Evolutionary conservation across 2,113 vertebrate genomes (phyloP).

Genomic region (Ammospiza caudacuta): DNA sequence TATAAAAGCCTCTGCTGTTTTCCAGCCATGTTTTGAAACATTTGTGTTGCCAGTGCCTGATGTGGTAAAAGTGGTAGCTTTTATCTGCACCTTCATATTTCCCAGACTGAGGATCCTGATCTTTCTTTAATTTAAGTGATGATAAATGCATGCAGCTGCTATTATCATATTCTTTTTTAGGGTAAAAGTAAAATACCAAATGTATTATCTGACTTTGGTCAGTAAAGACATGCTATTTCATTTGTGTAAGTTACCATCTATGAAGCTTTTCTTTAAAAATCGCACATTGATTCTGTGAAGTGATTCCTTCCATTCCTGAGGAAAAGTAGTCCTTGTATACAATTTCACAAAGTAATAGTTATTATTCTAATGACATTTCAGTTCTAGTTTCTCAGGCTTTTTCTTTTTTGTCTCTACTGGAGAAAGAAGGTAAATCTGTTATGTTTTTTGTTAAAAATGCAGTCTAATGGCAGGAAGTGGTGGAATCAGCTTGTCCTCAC

Average conservation of each 20-base stretch:
- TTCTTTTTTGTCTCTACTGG: neutral
- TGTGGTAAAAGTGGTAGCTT: neutral
- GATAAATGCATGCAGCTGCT: neutral
- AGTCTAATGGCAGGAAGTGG: neutral
- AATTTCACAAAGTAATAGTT: neutral
- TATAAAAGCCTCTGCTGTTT: neutral
- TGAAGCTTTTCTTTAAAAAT: neutral
- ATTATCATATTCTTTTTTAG: neutral
- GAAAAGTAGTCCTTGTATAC: neutral
- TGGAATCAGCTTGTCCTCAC: neutral
- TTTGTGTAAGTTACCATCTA: neutral
- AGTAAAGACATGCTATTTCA: neutral
- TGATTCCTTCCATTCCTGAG: neutral
- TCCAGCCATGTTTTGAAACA: neutral
- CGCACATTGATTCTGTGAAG: neutral
- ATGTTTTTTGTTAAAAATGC: neutral
- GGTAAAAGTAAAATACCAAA: neutral
- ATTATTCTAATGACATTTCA: neutral
- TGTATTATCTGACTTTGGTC: neutral
- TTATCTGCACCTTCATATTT: neutral
- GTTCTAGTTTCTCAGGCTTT: neutral
- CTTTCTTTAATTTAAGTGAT: neutral
- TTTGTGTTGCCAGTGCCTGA: neutral
- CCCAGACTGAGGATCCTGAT: neutral
- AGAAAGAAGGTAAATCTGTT: neutral